Conservation (phyloP, 2,797 vertebrate genomes). For the Triplophysa bombifrons region DNA sequence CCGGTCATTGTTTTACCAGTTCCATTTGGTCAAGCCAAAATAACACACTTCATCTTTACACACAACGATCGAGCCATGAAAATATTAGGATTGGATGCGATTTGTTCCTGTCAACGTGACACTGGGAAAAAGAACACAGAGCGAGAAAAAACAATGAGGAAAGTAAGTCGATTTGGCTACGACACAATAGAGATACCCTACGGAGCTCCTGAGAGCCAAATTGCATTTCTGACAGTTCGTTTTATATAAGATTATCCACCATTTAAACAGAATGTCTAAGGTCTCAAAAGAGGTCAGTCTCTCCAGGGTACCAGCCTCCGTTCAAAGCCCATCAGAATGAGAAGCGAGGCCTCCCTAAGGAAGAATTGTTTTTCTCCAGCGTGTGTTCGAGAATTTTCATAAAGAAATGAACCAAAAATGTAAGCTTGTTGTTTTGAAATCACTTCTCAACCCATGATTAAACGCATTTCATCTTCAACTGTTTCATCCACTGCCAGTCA, state of each 20-base stretch:
- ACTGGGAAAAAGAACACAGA: background rate
- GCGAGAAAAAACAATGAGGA: background rate
- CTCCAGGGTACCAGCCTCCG: conserved; percentile 30
- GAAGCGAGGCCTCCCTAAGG: conserved; percentile 31
- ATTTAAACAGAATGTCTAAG: conserved; percentile 54
- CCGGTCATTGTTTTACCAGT: background rate
- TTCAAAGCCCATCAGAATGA: conserved; percentile 43
- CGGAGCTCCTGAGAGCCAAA: conserved; percentile 25
- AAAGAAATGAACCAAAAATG: conserved; percentile 19
- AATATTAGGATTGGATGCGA: conserved; percentile 33
- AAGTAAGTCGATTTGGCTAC: conserved; percentile 33
- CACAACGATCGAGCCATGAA: background rate
- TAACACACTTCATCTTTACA: background rate
- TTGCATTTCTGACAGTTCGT: conserved; percentile 36
- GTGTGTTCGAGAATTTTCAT: background rate
- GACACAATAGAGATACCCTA: conserved; percentile 22
- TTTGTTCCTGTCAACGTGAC: conserved; percentile 19
- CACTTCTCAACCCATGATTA: background rate
- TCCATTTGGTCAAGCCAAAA: background rate
- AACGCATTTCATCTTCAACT: conserved; percentile 9
- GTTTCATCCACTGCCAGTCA: conserved; percentile 5
- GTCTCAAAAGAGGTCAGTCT: conserved; percentile 40
- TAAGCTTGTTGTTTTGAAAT: conserved; percentile 26
- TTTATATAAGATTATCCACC: conserved; percentile 54
- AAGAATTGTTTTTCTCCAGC: conserved; percentile 35